phyloP scores from a whole-genome alignment of 2,797 vertebrate species.

The Catostomus latipinnis region DNA sequence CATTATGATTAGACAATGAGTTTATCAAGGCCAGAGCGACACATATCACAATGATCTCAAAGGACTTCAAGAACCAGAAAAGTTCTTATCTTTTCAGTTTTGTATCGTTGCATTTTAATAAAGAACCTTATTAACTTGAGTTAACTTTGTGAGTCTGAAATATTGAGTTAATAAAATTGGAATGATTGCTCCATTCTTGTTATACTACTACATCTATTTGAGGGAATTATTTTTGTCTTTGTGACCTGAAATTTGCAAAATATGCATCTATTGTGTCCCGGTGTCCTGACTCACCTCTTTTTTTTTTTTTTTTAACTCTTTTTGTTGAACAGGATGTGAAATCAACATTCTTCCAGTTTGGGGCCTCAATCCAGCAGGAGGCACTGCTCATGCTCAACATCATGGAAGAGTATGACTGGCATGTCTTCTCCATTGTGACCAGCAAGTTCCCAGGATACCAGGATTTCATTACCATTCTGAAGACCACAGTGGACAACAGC shows the following conservation, averaged over 20 bases:
- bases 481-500: slow-evolving; percentile 96
- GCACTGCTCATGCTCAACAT: slow-evolving; percentile 95
- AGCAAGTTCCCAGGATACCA: slow-evolving; percentile 96
- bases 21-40: slow-evolving; percentile 42
- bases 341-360: slow-evolving; percentile 98
- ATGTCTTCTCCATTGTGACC: slow-evolving; percentile 95
- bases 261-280: not conserved
- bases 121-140: slow-evolving; percentile 50
- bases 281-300: not conserved
- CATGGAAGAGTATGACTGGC: slow-evolving; percentile 99
- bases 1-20: slow-evolving; percentile 52
- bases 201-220: not conserved
- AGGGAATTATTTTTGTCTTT: slow-evolving; percentile 9
- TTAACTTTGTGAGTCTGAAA: slow-evolving; percentile 27
- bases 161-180: slow-evolving; percentile 38
- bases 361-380: slow-evolving; percentile 97
- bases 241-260: not conserved
- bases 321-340: slow-evolving; percentile 85
- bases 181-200: not conserved
- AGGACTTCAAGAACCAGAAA: slow-evolving; percentile 47
- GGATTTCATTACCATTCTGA: slow-evolving; percentile 94
- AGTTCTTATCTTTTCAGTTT: slow-evolving; percentile 41
- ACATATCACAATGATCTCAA: slow-evolving; percentile 43
- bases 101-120: slow-evolving; percentile 43
- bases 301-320: not conserved